Percentiles rank a stretch among this genome's conserved stretches.
Conservation (phyloP, 2,113 vertebrate species). For the Tachuris rubrigastra region DNA sequence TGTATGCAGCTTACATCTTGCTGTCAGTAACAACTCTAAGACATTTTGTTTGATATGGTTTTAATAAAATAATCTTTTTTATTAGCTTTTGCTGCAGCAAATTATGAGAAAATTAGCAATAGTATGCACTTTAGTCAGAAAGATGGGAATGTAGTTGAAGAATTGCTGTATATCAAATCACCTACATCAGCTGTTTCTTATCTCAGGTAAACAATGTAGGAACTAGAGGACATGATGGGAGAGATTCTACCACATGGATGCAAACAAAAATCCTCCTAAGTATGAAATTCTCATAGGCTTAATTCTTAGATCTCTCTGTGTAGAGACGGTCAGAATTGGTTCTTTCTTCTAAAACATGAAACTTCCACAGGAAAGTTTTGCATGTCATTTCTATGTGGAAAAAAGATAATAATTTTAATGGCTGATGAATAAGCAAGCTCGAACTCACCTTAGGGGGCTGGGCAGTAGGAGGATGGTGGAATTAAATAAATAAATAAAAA, state of each 20-base stretch:
- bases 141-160: background rate
- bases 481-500: background rate
- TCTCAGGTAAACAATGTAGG: background rate
- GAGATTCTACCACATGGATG: background rate
- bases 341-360: background rate
- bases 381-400: background rate
- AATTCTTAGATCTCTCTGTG: background rate
- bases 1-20: background rate
- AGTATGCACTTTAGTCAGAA: background rate
- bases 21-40: background rate
- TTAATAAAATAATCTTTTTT: background rate
- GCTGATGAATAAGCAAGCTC: background rate
- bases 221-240: background rate
- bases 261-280: background rate
- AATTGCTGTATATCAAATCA: background rate
- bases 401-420: background rate
- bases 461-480: fast-evolving
- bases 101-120: background rate
- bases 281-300: background rate
- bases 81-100: background rate
- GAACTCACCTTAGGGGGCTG: background rate
- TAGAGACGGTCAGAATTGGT: background rate
- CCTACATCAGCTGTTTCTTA: background rate
- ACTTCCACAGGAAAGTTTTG: background rate
- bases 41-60: background rate